Base-by-base conservation (phyloP, 2,797 vertebrate species). In the Lycodopsis pacificus region DNA sequence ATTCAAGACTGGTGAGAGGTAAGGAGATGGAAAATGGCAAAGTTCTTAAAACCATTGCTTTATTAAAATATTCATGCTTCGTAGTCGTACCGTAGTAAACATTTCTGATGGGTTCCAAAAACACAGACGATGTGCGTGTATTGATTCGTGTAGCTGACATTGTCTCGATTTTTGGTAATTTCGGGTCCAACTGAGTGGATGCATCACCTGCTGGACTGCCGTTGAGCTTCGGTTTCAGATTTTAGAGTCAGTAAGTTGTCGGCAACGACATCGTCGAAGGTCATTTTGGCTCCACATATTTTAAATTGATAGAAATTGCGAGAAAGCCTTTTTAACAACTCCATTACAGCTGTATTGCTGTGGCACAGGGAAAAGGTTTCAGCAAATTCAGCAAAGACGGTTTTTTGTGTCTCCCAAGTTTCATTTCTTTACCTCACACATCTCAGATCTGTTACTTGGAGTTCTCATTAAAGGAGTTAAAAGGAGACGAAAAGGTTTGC, bases 11-110 rank as follows among this genome's bases (percentile, higher is more conserved):
- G 59, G 48, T 69, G 62, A 81, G 58, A 59, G 65, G 38, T n/a
- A 66, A 17, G 30, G 63, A 73, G 42, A 76, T 14, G 1, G 44
- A 76, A 77, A 77, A 44, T 13, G 53, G 56, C n/a, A 8, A 34
- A 65, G 71, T 77, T 49, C 51, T 84, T 69, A 8, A 82, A 71
- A 73, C 72, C 42, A 65, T 75, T 71, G 32, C 17, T 67, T 66
- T 34, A 72, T 42, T 38, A 30, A 3, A 88, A 72, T 82, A 77
- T 70, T 70, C 70, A 69, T 57, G 51, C 13, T 76, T 42, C 42
- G 14, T 15, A 2, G 42, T 76, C 25, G 40, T 57, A 62, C 70
- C 48, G 59, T 5, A 25, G 49, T 27, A 48, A 83, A 56, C 32
- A 66, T 61, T 72, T 12, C 53, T 53, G 64, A 65, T 22, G n/a